phyloP scores from a whole-genome alignment of 2,888 invertebrate species.

The Girardia tigrina region DNA sequence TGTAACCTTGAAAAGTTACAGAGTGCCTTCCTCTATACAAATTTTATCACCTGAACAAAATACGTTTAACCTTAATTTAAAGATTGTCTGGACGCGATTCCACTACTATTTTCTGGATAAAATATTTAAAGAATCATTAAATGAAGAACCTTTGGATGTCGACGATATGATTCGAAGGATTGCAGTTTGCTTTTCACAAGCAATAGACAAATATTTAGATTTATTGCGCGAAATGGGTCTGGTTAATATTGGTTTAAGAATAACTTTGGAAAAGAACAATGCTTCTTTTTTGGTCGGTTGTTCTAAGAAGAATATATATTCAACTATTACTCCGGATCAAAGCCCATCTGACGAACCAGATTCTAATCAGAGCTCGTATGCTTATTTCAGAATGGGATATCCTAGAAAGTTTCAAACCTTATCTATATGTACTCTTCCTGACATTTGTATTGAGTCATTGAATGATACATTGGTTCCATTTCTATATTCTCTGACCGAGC shows the following conservation, averaged over 20 bases:
- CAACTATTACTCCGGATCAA: not conserved
- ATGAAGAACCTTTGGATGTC: not conserved
- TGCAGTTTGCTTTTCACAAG: not conserved
- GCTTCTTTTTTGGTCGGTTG: not conserved
- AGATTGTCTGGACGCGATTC: not conserved
- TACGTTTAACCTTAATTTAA: not conserved
- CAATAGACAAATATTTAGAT: not conserved
- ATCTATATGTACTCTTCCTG: not conserved
- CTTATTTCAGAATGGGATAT: not conserved
- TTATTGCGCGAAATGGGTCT: not conserved
- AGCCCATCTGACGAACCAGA: not conserved
- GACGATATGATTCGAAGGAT: not conserved
- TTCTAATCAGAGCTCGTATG: not conserved
- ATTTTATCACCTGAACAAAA: not conserved
- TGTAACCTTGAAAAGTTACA: not conserved
- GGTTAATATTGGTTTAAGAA: not conserved
- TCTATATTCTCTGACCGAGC: not conserved
- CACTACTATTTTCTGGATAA: not conserved
- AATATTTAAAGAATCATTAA: not conserved
- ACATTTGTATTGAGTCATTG: not conserved
- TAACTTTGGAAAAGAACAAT: not conserved
- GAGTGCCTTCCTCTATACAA: not conserved
- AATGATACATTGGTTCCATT: not conserved
- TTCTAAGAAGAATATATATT: not conserved
- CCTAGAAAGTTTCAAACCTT: not conserved